A percentile compares a stretch with the other conserved stretches of the same genome.
phyloP scores from a whole-genome alignment of 2,113 vertebrate genomes.

The Archocentrus centrarchus region DNA sequence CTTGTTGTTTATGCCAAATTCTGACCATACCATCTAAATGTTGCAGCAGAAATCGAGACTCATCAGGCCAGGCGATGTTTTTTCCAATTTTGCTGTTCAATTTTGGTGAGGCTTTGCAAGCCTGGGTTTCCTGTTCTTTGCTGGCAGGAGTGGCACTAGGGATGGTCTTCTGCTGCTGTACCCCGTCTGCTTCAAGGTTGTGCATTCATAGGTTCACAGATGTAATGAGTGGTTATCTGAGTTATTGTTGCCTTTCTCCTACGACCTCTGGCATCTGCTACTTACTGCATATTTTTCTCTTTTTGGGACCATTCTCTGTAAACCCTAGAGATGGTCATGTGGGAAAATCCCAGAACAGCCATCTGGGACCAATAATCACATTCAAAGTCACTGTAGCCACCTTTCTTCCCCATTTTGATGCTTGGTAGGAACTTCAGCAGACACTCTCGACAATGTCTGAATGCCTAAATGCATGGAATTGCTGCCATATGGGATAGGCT shows the following conservation, averaged over 20 bases:
- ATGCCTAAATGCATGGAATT: not conserved
- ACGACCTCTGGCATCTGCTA: no score
- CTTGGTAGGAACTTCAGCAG: not conserved
- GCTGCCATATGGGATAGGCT: not conserved
- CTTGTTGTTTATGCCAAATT: no score
- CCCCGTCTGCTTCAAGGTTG: no score
- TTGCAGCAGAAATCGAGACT: not conserved
- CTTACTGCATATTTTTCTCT: no score
- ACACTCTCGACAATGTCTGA: not conserved
- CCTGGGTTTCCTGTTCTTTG: not conserved
- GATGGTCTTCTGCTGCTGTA: not conserved
- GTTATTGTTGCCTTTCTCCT: not conserved
- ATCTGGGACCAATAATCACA: no score
- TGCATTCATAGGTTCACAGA: not conserved
- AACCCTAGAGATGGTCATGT: no score
- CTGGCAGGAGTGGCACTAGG: no score
- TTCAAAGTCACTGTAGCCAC: not conserved
- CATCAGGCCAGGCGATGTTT: not conserved
- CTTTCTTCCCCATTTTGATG: not conserved
- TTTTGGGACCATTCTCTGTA: no score
- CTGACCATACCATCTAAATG: no score
- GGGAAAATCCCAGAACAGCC: no score
- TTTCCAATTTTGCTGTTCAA: not conserved
- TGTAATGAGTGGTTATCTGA: not conserved
- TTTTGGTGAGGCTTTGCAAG: no score